Percentiles rank a stretch among this genome's conserved stretches.
phyloP scores from a whole-genome alignment of 2,113 vertebrate genomes.

The Zosterops borbonicus region DNA sequence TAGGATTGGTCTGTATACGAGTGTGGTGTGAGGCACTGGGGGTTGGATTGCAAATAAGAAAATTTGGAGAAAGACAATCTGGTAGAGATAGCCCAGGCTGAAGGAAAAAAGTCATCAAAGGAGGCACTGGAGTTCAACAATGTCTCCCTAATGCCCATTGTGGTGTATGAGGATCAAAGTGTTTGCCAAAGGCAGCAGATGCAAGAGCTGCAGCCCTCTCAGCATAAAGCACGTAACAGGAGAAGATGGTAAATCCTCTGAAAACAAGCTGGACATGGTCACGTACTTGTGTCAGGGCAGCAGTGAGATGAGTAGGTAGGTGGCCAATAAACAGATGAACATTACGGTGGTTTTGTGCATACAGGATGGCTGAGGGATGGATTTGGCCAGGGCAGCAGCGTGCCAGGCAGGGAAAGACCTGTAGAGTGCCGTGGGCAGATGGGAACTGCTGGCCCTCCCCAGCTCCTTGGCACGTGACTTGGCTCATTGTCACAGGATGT shows the following conservation, averaged over 20 bases:
- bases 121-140: not conserved
- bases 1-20: not conserved
- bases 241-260: not conserved
- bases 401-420: not conserved
- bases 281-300: not conserved
- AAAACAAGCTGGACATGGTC: not conserved
- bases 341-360: fast-evolving
- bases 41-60: not conserved
- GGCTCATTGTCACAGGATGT: not conserved
- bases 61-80: not conserved
- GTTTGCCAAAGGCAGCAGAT: not conserved
- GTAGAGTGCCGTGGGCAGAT: fast-evolving
- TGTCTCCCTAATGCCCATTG: not conserved
- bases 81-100: not conserved
- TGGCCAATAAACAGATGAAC: fast-evolving
- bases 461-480: not conserved
- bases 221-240: not conserved
- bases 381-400: fast-evolving
- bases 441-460: fast-evolving
- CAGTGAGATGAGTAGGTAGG: not conserved
- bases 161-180: not conserved
- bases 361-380: not conserved
- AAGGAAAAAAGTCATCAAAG: not conserved
- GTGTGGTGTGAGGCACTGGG: not conserved
- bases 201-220: not conserved